Base-by-base conservation (phyloP, 2,113 vertebrate species). In the Nestor notabilis region DNA sequence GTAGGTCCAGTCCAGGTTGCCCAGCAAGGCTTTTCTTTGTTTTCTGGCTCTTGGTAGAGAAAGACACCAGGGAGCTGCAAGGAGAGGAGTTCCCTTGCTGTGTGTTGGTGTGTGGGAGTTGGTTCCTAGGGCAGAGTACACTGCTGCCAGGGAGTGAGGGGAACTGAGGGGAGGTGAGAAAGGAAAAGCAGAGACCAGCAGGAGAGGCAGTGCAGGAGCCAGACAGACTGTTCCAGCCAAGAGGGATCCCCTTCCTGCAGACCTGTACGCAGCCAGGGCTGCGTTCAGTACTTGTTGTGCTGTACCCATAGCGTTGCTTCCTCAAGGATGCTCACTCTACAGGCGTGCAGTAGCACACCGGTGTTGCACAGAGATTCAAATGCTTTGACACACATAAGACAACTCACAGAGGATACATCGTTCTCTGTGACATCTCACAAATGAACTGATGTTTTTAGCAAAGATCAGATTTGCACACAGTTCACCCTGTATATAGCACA, bases 31-130 rank as follows among this genome's bases (percentile, higher is more conserved):
- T 92, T 91, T 93, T 76, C 18, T 68, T 90, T 44, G 20, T 15
- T 81, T 78, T 92, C 69, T 89, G 65, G 24, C 39, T 89, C 58
- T 64, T 8, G 3, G 4, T 79, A 71, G 1, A 1, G 47, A 72
- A 88, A 93, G 72, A 66, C 60, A 75, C 13, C n/a, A 20, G 47
- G 47, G 47, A 93, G 52, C 35, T 75, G 61, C 24, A 60, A 81
- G 52, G 71, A 65, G 83, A 86, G 80, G 69, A 92, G 72, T 86
- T 94, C 46, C 72, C 43, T 89, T 68, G 79, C 72, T 56, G 52
- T 72, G 81, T 87, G 44, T 60, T 75, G 66, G 60, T 93, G 72
- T 60, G 83, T 90, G 74, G 96, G 86, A 95, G 95, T 65, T 93
- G 47, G 91, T 61, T 92, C 92, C 65, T 37, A 55, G 95, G 91